Conservation (phyloP, 2,888 invertebrate species). For the Megamerina dolium region DNA sequence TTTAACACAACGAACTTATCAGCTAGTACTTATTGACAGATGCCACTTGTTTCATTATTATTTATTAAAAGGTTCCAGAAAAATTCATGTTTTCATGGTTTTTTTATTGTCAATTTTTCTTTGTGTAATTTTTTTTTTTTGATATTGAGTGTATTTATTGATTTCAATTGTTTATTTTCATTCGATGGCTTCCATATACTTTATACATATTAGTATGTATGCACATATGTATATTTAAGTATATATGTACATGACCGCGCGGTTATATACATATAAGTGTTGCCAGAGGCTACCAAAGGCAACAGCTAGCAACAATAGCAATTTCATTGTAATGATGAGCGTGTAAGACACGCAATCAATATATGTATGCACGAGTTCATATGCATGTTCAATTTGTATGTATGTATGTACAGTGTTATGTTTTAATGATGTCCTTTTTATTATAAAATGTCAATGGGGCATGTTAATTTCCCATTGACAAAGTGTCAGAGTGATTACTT, state of each 20-base stretch:
- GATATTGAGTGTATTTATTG: background rate
- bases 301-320: slow-evolving; percentile 7
- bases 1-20: no score
- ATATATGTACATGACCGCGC: slow-evolving; percentile 2
- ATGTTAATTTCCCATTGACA: slow-evolving; percentile 27
- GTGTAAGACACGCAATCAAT: background rate
- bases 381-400: background rate
- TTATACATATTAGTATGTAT: slow-evolving; percentile 1
- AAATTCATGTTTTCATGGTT: background rate
- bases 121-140: background rate
- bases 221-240: background rate
- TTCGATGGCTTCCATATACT: no score
- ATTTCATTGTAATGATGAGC: background rate
- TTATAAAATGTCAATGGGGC: slow-evolving; percentile 25
- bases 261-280: background rate
- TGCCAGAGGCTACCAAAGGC: background rate
- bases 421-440: no score
- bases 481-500: slow-evolving; percentile 29
- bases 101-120: background rate
- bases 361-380: background rate
- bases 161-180: no score
- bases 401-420: no score
- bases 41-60: slow-evolving; percentile 39
- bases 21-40: slow-evolving; percentile 37
- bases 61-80: slow-evolving; percentile 17